Conservation (phyloP, 1,140 invertebrate genomes). For the Trichomalopsis sarcophagae region DNA sequence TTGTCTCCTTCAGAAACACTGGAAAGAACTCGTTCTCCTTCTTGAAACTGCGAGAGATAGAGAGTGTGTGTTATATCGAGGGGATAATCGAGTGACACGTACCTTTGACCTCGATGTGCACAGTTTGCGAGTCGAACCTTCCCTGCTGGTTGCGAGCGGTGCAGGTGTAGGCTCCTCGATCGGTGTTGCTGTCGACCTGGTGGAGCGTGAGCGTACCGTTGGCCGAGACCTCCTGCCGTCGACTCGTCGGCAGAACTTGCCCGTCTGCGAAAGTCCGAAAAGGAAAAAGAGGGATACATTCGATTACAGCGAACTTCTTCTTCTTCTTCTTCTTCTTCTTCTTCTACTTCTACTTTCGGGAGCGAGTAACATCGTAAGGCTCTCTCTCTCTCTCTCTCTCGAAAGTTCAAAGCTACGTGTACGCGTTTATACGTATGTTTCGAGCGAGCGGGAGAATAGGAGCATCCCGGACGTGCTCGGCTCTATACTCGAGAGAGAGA, state of each 20-base stretch:
- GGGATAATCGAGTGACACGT: constrained; percentile 60
- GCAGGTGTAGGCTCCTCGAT: constrained; percentile 89
- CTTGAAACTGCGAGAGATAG: too few species aligned
- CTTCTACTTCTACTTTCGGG: background rate
- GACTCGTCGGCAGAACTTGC: constrained; percentile 87
- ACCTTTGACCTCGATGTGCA: constrained; percentile 91
- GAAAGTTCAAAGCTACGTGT: background rate
- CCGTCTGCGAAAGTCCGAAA: constrained; percentile 77
- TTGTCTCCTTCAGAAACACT: background rate
- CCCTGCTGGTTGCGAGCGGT: constrained; percentile 90
- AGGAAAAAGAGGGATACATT: background rate
- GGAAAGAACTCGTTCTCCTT: too few species aligned
- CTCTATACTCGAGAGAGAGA: background rate
- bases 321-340: background rate
- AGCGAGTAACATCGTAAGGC: constrained; percentile 2
- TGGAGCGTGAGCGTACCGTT: constrained; percentile 87
- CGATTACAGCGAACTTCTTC: background rate
- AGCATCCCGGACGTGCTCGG: background rate
- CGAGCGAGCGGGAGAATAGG: background rate
- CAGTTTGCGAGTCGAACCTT: constrained; percentile 85
- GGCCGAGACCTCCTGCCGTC: constrained; percentile 89
- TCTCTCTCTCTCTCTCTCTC: background rate
- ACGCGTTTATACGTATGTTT: background rate
- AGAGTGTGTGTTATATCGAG: too few species aligned
- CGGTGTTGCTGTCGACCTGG: constrained; percentile 86